A percentile compares a stretch with the other conserved stretches of the same genome.
Evolutionary conservation across 2,888 invertebrate genomes (phyloP).

Genomic region (Azorinus chamasolen): DNA sequence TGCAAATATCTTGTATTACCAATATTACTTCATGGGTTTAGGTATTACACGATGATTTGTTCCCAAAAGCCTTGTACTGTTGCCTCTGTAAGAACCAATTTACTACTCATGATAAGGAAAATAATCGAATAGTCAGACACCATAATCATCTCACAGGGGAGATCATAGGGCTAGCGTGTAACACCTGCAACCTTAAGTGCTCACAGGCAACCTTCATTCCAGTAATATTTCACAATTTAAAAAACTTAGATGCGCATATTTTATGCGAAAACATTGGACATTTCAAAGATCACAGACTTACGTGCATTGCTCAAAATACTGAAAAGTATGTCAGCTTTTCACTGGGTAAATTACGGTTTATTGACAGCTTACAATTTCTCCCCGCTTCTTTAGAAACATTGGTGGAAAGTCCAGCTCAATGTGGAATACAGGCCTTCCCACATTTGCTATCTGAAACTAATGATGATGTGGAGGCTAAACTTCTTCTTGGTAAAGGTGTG

Average conservation of each 20-base stretch:
- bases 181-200: constrained; percentile 33
- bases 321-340: constrained; percentile 34
- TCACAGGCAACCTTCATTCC: constrained; percentile 29
- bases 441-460: constrained; percentile 19
- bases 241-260: constrained; percentile 39
- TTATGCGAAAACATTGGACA: constrained; percentile 12
- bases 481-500: constrained; percentile 71
- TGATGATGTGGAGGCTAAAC: background rate
- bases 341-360: constrained; percentile 23
- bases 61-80: too few species aligned
- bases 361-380: constrained; percentile 36
- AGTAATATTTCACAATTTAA: constrained; percentile 50
- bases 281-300: constrained; percentile 16
- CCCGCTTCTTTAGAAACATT: constrained; percentile 16
- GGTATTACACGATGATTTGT: too few species aligned
- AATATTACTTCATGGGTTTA: too few species aligned
- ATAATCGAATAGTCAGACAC: constrained; percentile 19
- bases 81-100: constrained; percentile 24
- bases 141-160: constrained; percentile 44
- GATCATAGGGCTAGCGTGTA: constrained; percentile 26
- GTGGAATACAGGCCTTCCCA: constrained; percentile 7
- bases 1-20: too few species aligned
- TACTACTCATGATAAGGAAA: background rate
- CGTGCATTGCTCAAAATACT: constrained; percentile 24
- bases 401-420: constrained; percentile 4